Conservation (phyloP, 1,140 invertebrate species). For the Hylaeus volcanicus region DNA sequence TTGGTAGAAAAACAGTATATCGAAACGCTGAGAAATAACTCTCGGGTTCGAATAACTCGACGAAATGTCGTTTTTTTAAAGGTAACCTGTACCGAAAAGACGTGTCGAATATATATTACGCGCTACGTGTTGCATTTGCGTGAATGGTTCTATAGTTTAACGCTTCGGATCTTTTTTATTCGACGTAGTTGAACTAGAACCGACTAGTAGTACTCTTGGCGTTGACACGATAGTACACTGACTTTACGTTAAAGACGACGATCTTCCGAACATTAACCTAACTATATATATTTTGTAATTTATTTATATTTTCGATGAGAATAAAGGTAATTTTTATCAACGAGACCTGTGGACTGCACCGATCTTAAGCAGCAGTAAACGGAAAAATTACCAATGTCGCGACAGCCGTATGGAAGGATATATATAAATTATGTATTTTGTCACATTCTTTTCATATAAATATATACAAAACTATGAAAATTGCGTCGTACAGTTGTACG, state of each 20-base stretch:
- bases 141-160: neutral
- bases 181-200: neutral
- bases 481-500: slow-evolving; percentile 51
- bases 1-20: slow-evolving; percentile 48
- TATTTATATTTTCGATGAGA: slow-evolving; percentile 79
- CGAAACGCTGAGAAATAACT: slow-evolving; percentile 20
- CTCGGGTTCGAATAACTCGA: too few species aligned
- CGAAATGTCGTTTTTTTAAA: too few species aligned
- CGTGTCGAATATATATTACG: too few species aligned
- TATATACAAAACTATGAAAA: slow-evolving; percentile 80
- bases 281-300: slow-evolving; percentile 79
- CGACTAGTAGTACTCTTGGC: slow-evolving; percentile 18
- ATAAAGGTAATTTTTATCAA: slow-evolving; percentile 79
- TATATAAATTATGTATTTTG: slow-evolving; percentile 81
- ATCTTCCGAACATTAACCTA: slow-evolving; percentile 73
- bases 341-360: neutral
- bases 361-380: neutral
- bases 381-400: neutral
- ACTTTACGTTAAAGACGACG: slow-evolving; percentile 65
- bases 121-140: neutral
- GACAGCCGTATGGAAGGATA: slow-evolving; percentile 51
- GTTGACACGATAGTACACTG: slow-evolving; percentile 51
- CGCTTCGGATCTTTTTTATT: neutral
- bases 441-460: slow-evolving; percentile 76
- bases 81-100: too few species aligned